These are phyloP conservation scores for Chelonus formosanus DNA, from an alignment of 2,888 invertebrate species.

Conservation along the genomic window DNA sequence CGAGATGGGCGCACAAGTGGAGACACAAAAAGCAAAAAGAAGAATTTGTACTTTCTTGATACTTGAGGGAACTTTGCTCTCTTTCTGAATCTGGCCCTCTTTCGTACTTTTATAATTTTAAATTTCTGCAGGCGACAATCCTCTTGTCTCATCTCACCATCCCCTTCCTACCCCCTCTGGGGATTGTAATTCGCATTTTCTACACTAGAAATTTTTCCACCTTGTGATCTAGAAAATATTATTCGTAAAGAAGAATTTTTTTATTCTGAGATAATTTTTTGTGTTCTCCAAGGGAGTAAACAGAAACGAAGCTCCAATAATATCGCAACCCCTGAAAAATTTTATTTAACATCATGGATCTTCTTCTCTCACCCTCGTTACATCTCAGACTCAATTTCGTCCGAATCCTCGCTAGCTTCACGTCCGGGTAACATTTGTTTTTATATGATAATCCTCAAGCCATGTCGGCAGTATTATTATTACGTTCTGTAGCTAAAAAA, in stretches of 20 bases:
- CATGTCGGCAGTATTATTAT: slow-evolving; percentile 45
- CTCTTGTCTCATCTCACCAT: slow-evolving; percentile 33
- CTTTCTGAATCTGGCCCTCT: slow-evolving; percentile 30
- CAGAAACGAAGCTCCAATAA: slow-evolving; percentile 10
- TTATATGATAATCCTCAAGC: slow-evolving; percentile 47
- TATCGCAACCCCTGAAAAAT: slow-evolving; percentile 1
- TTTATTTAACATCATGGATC: slow-evolving; percentile 38
- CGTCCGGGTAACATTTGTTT: slow-evolving; percentile 45
- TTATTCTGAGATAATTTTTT: slow-evolving; percentile 17
- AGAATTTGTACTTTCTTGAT: slow-evolving; percentile 34
- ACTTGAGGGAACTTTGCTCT: slow-evolving; percentile 19
- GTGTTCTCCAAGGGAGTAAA: slow-evolving; percentile 7
- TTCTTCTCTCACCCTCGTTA: slow-evolving; percentile 33
- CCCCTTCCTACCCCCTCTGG: slow-evolving; percentile 22
- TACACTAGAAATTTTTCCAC: neutral
- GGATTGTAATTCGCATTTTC: slow-evolving; percentile 9
- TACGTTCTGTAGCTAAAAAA: slow-evolving; percentile 34
- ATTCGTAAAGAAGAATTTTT: neutral
- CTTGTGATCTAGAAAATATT: neutral
- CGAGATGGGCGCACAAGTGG: slow-evolving; percentile 52
- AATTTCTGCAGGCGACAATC: slow-evolving; percentile 53
- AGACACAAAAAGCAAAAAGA: slow-evolving; percentile 50
- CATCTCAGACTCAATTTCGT: slow-evolving; percentile 35
- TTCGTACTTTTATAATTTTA: slow-evolving; percentile 51
- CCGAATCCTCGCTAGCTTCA: slow-evolving; percentile 34